phyloP scores from a whole-genome alignment of 2,797 vertebrate genomes.

The Pseudomugil tenellus region DNA sequence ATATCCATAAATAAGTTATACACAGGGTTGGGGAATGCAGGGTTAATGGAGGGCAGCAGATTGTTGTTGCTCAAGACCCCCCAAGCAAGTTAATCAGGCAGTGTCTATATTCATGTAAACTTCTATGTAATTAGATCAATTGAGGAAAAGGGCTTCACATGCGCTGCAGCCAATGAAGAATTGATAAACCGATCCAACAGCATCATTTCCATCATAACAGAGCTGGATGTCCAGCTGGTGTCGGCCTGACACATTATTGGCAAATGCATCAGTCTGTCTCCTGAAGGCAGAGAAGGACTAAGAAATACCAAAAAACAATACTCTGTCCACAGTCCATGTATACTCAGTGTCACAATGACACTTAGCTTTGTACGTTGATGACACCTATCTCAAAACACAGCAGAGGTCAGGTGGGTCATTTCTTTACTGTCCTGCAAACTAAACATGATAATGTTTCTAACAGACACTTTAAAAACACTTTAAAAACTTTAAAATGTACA shows the following conservation, averaged over 20 bases:
- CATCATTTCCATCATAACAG: conserved; percentile 33
- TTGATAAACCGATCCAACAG: conserved; percentile 24
- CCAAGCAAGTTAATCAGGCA: conserved; percentile 8
- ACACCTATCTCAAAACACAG: conserved; percentile 5
- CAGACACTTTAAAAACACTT: conserved; percentile 12
- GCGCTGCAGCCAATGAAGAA: conserved; percentile 7
- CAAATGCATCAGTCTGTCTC: conserved; percentile 22
- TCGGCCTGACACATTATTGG: conserved; percentile 9
- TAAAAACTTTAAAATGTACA: conserved; percentile 8
- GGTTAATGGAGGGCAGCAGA: not conserved
- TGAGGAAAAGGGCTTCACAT: conserved; percentile 11
- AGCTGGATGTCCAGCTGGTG: conserved; percentile 12
- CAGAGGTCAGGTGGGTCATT: not conserved
- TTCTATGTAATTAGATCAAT: conserved; percentile 19
- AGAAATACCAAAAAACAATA: conserved; percentile 12
- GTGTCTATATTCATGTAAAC: conserved; percentile 9
- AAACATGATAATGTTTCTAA: conserved; percentile 8
- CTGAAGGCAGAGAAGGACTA: conserved; percentile 8
- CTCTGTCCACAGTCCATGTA: conserved; percentile 13
- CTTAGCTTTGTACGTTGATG: conserved; percentile 27
- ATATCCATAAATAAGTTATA: not conserved
- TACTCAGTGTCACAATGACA: conserved; percentile 13
- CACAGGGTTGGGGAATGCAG: not conserved
- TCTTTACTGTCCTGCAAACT: conserved; percentile 8
- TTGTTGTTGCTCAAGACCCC: not conserved